Evolutionary conservation across 2,797 vertebrate genomes (phyloP).

Genomic region (Pseudochromis fuscus): DNA sequence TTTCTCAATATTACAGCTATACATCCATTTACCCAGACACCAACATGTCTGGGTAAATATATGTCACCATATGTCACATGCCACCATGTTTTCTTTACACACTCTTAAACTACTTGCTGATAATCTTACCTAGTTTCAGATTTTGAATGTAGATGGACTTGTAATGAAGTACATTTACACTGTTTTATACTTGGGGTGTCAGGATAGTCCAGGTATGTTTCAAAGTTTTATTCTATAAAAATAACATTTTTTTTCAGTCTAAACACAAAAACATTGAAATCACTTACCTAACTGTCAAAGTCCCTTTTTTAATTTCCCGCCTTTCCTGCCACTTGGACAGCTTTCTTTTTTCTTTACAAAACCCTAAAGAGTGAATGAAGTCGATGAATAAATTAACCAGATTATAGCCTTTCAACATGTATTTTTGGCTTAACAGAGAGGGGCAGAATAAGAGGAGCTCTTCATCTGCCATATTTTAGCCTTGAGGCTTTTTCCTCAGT

Average conservation of each 20-base stretch:
- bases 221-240: not conserved
- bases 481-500: constrained; percentile 31
- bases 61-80: too few species aligned
- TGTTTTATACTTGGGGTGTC: not conserved
- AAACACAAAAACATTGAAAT: too few species aligned
- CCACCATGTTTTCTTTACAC: too few species aligned
- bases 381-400: not conserved
- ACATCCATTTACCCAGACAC: too few species aligned
- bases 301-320: too few species aligned
- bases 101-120: too few species aligned
- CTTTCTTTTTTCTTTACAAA: not conserved
- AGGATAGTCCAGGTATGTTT: not conserved
- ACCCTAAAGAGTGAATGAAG: not conserved
- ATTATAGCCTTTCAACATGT: not conserved
- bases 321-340: not conserved
- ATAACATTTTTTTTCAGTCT: not conserved
- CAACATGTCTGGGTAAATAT: too few species aligned
- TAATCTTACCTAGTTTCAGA: too few species aligned
- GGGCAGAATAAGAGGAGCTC: not conserved
- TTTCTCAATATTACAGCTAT: too few species aligned
- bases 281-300: too few species aligned
- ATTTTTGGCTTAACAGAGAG: constrained; percentile 2
- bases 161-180: too few species aligned
- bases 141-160: too few species aligned
- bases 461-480: constrained; percentile 49